A percentile compares a stretch with the other conserved stretches of the same genome.
Conservation (phyloP, 2,113 vertebrate genomes). For the Crotalus tigris region DNA sequence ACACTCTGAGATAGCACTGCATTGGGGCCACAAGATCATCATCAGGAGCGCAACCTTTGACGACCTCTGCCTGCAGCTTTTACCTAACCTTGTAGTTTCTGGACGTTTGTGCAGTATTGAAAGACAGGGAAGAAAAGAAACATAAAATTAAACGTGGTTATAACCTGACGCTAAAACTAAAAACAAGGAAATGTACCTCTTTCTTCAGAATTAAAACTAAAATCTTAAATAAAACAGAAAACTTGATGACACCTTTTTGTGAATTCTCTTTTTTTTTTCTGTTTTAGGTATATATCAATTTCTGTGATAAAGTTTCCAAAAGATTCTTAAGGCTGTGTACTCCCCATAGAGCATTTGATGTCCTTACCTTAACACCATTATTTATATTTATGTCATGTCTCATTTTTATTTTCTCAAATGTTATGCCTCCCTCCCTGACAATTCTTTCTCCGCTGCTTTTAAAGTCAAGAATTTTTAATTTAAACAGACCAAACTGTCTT, state of each 20-base stretch:
- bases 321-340: neutral
- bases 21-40: conserved; percentile 73
- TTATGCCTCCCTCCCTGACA: neutral
- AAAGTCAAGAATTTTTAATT: neutral
- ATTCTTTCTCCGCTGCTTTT: neutral
- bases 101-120: conserved; percentile 92
- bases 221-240: conserved; percentile 99
- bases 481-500: neutral
- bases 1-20: conserved; percentile 76
- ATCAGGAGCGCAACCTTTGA: conserved; percentile 77
- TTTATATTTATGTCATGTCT: neutral
- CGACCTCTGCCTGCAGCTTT: conserved; percentile 82
- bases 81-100: conserved; percentile 81
- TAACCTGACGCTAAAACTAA: conserved; percentile 85
- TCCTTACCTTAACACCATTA: neutral
- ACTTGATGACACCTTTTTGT: conserved; percentile 77
- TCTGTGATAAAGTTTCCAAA: neutral
- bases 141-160: conserved; percentile 80
- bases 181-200: conserved; percentile 91
- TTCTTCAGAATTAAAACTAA: conserved; percentile 99
- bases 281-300: conserved; percentile 17
- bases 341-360: neutral
- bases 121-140: conserved; percentile 86
- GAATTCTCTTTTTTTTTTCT: conserved; percentile 57
- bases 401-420: neutral